Percentiles rank a stretch among this genome's conserved stretches.
phyloP scores from a whole-genome alignment of 2,888 invertebrate species.

The Cheilosia scutellata region DNA sequence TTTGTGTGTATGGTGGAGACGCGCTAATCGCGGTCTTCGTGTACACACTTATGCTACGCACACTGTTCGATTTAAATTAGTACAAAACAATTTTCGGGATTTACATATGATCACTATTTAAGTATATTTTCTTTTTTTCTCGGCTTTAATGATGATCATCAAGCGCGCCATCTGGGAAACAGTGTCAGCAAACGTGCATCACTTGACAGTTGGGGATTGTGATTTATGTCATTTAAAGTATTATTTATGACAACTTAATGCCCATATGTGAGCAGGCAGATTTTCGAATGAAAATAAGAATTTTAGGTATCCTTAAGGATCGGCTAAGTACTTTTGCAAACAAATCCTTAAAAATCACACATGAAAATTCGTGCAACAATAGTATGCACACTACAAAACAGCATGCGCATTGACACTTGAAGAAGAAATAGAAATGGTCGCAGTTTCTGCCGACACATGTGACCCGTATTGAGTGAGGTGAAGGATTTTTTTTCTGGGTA shows the following conservation, averaged over 20 bases:
- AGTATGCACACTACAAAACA: conserved; percentile 20
- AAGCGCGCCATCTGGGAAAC: conserved; percentile 23
- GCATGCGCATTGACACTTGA: conserved; percentile 41
- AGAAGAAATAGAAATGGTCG: background rate
- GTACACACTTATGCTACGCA: conserved; percentile 21
- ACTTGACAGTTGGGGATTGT: conserved; percentile 24
- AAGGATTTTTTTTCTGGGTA: conserved; percentile 32
- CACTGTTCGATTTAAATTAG: conserved; percentile 55
- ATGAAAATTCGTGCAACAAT: conserved; percentile 44
- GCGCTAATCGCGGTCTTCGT: conserved; percentile 47
- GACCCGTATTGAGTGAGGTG: conserved; percentile 53
- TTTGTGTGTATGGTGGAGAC: conserved; percentile 3
- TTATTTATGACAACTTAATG: conserved; percentile 46
- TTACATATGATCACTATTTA: conserved; percentile 2
- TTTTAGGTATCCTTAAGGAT: conserved; percentile 8
- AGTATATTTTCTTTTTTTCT: background rate
- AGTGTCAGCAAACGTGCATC: conserved; percentile 11
- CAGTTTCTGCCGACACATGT: conserved; percentile 34
- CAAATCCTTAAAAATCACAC: conserved; percentile 58
- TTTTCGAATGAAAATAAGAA: background rate
- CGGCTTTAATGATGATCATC: conserved; percentile 2
- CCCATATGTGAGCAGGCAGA: conserved; percentile 7
- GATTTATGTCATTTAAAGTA: conserved; percentile 42
- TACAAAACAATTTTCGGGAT: conserved; percentile 44
- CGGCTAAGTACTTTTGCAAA: conserved; percentile 50